A percentile compares a stretch with the other conserved stretches of the same genome.
phyloP scores from a whole-genome alignment of 53 echinoderm and acorn worm genomes.

The Glandiceps talaboti region DNA sequence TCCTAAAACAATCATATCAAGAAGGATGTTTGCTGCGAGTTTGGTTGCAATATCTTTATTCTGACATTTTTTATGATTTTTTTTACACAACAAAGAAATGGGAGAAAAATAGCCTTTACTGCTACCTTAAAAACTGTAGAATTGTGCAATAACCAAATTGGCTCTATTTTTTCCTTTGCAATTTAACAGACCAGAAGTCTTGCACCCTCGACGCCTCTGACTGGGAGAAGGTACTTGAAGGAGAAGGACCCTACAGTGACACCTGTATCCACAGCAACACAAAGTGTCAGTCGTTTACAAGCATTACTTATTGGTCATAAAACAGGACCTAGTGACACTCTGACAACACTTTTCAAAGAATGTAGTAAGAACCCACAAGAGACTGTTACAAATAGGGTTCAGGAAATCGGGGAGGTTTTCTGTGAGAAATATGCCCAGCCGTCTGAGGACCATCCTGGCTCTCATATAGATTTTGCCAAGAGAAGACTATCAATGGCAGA shows the following conservation, averaged over 20 bases:
- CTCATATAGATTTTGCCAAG: constrained; percentile 93
- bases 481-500: constrained; percentile 59
- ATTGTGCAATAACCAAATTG: no score
- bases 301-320: constrained; percentile 69
- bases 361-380: constrained; percentile 68
- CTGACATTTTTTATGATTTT: no score
- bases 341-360: constrained; percentile 44
- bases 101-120: no score
- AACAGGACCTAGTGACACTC: constrained; percentile 57
- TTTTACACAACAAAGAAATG: no score
- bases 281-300: constrained; percentile 89
- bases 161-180: not conserved
- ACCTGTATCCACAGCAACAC: constrained; percentile 96
- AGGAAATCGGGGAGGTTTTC: constrained; percentile 79
- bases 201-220: constrained; percentile 82
- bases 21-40: no score
- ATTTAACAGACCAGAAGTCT: constrained; percentile 46
- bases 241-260: constrained; percentile 57
- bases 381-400: constrained; percentile 51
- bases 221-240: constrained; percentile 69
- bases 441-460: constrained; percentile 55
- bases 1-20: no score
- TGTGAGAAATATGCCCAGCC: constrained; percentile 86
- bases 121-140: no score
- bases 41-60: no score